Evolutionary conservation across 2,888 invertebrate genomes (phyloP).

Genomic region (Lasioglossum leucozonium): DNA sequence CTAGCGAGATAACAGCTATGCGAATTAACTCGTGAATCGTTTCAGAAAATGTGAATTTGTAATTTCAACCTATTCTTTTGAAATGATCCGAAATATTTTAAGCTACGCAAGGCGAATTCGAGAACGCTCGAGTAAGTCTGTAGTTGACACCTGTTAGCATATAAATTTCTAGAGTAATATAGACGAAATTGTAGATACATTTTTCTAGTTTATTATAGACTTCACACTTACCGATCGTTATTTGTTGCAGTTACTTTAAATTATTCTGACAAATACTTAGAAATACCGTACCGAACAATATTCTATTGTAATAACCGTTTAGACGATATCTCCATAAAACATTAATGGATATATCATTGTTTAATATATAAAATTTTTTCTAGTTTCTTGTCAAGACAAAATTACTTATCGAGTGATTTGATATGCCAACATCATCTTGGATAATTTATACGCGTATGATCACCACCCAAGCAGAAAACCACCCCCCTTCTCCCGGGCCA

Average conservation of each 20-base stretch:
- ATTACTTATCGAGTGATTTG: conserved; percentile 11
- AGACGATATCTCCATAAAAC: neutral
- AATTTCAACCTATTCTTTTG: neutral
- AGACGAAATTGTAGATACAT: neutral
- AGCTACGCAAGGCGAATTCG: neutral
- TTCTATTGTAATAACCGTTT: neutral
- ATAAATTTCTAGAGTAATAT: neutral
- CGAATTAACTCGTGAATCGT: neutral
- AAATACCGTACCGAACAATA: neutral
- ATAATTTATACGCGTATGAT: conserved; percentile 54
- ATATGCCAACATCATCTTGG: conserved; percentile 3
- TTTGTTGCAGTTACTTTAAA: neutral
- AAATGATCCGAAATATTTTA: neutral
- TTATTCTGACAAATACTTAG: neutral
- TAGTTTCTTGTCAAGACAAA: neutral
- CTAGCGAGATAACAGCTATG: neutral
- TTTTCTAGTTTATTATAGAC: neutral
- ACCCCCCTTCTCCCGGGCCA: conserved; percentile 83
- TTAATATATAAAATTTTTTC: neutral
- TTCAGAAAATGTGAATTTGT: neutral
- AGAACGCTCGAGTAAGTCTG: neutral
- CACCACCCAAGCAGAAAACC: conserved; percentile 83
- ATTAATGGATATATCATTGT: neutral
- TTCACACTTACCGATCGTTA: neutral
- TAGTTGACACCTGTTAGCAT: neutral